These are phyloP conservation scores for Pollachius pollachius DNA, from an alignment of 2,113 vertebrate genomes.

Conservation along the genomic window DNA sequence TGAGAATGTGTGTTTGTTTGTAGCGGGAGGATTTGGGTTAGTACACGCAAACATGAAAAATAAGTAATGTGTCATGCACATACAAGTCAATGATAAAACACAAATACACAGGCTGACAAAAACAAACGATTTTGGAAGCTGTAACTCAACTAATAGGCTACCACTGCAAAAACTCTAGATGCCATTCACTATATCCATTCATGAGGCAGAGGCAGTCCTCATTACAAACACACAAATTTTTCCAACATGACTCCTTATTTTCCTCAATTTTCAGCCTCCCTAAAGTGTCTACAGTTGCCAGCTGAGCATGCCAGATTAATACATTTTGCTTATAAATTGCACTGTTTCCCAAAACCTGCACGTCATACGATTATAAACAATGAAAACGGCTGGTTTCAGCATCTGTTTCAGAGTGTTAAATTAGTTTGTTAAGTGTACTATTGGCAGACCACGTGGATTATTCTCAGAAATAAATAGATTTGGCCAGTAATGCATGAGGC, in stretches of 20 bases:
- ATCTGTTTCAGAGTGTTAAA: conserved; percentile 76
- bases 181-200: conserved; percentile 61
- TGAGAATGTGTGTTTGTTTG: conserved; percentile 32
- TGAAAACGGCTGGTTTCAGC: conserved; percentile 80
- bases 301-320: conserved; percentile 88
- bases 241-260: conserved; percentile 68
- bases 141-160: background rate
- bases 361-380: conserved; percentile 87
- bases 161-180: conserved; percentile 16
- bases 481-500: background rate
- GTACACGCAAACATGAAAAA: conserved; percentile 14
- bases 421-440: conserved; percentile 65
- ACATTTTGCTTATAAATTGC: conserved; percentile 80
- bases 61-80: too few species aligned
- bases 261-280: conserved; percentile 81
- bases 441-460: conserved; percentile 67
- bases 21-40: conserved; percentile 22
- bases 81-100: background rate
- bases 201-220: conserved; percentile 81
- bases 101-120: conserved; percentile 27
- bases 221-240: conserved; percentile 75
- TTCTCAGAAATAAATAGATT: conserved; percentile 16
- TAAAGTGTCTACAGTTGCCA: conserved; percentile 85
- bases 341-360: conserved; percentile 81
- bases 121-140: background rate